Percentiles rank a stretch among this genome's conserved stretches.
phyloP scores from a whole-genome alignment of 2,888 invertebrate genomes.

The Caenorhabditis becei region DNA sequence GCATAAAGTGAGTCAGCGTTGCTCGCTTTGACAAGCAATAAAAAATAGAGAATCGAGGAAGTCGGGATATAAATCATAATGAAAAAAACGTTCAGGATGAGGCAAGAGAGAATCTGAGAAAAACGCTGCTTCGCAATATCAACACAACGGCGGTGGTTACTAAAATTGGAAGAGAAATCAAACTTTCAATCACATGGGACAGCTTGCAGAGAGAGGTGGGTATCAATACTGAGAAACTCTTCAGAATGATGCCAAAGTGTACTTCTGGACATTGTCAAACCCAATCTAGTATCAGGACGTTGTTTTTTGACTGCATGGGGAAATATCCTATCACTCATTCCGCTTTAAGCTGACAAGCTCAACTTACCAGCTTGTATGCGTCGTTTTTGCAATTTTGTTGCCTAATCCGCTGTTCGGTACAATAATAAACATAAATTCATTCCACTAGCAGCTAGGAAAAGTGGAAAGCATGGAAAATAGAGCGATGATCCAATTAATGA shows the following conservation, averaged over 20 bases:
- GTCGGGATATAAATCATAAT: constrained; percentile 32
- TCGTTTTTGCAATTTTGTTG: not conserved
- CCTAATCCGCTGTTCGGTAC: not conserved
- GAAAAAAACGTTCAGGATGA: constrained; percentile 59
- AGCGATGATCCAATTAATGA: no score
- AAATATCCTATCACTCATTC: no score
- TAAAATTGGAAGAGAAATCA: constrained; percentile 84
- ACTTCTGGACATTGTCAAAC: no score
- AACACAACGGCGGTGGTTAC: constrained; percentile 85
- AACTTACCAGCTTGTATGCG: not conserved
- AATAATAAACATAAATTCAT: no score
- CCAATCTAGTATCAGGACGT: no score
- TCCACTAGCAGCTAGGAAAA: no score
- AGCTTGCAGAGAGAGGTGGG: constrained; percentile 85
- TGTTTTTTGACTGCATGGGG: no score
- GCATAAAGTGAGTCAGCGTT: constrained; percentile 87
- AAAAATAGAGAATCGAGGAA: not conserved
- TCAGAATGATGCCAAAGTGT: no score
- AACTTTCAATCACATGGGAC: constrained; percentile 87
- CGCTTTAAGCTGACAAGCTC: no score
- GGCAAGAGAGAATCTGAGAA: constrained; percentile 84
- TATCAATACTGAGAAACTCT: no score
- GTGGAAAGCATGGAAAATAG: no score
- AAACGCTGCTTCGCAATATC: constrained; percentile 87
- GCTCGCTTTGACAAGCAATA: constrained; percentile 12